Evolutionary conservation across 2,888 invertebrate genomes (phyloP), one percentile per base, ranked within the genome.

Genomic region (Galerucella calmariensis): DNA sequence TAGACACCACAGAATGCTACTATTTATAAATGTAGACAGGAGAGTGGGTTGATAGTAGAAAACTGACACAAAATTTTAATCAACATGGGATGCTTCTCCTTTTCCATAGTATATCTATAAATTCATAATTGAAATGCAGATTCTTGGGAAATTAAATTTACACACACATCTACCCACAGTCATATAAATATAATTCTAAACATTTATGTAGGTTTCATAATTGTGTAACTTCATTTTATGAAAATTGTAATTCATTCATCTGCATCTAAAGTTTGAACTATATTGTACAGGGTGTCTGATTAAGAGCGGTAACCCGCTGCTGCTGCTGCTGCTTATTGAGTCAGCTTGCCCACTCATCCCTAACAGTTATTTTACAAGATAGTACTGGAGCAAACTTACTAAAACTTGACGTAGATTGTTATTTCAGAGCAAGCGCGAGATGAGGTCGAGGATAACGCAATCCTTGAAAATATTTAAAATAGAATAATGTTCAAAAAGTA

Each of bases 141-240:
- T 53, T 16, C 53, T 53, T 53, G 53, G 8, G 53, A 53, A 53
- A n/a, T 53, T 6, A n/a, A 56, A 56, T 56, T 56, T 56, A 10
- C 56, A 56, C 56, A 56, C 9, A 20, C 20, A 56, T 56, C 56
- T 56, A 56, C 56, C 56, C 20, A 56, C 56, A 56, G 16, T 10
- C 20, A 56, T 20, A 56, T 56, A 20, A 20, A 56, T 8, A 46
- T 48, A 16, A 53, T 53, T 53, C 53, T 2, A 9, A 53, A 16
- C 56, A 56, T 56, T 56, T 56, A 56, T 20, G 56, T 56, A 56
- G 56, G 56, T 56, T 56, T 10, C 20, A 20, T 10, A 20, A 20
- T 56, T 56, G 56, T 56, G 56, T 56, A 56, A 56, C 56, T 10
- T 41, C 20, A 20, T 56, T 56, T 56, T 1, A 56, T 56, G 11